These are phyloP conservation scores for Glareola pratincola DNA, from an alignment of 2,113 vertebrate species.

Conservation along the genomic window DNA sequence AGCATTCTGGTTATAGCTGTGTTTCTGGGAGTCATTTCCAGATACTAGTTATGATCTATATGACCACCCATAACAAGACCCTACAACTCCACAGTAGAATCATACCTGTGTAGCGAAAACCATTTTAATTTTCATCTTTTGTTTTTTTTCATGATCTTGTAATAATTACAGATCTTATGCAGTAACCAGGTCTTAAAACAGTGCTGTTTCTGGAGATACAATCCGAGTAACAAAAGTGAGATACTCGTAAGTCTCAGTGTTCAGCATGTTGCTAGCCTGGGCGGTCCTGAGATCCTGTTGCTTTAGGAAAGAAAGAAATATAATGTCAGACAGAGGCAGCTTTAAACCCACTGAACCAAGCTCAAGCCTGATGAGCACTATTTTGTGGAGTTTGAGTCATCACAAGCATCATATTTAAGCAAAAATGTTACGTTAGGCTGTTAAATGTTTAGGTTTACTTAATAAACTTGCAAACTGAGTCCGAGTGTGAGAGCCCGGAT, in stretches of 20 bases:
- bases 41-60: background rate
- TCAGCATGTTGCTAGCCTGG: background rate
- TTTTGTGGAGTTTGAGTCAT: background rate
- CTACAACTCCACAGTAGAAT: background rate
- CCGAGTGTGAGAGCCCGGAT: background rate
- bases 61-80: fast-evolving
- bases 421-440: background rate
- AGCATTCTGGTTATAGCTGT: background rate
- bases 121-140: background rate
- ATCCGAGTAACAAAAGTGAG: background rate
- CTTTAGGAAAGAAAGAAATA: background rate
- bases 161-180: background rate
- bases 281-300: background rate
- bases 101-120: background rate
- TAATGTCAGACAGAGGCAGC: background rate
- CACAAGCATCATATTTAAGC: background rate
- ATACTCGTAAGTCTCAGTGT: background rate
- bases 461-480: background rate
- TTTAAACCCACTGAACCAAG: background rate
- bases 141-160: background rate
- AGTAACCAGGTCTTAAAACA: background rate
- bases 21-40: background rate
- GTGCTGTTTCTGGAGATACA: background rate
- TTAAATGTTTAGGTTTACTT: background rate
- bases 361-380: background rate